These are phyloP conservation scores for Amphipyra tragopoginis DNA, from an alignment of 2,888 invertebrate species.

Conservation along the genomic window DNA sequence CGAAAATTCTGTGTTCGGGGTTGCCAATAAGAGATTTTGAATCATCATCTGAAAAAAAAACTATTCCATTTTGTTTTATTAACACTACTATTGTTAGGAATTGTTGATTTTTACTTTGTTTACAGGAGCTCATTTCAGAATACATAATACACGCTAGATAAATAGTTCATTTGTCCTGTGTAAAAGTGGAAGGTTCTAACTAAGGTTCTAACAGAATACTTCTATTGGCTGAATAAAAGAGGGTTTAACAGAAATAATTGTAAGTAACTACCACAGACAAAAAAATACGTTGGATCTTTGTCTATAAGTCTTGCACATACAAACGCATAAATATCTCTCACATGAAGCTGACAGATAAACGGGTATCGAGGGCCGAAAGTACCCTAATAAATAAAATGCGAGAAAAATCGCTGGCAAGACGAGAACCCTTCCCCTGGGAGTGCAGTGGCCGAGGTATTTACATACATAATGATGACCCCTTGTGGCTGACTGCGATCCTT, in stretches of 20 bases:
- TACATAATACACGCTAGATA: too few species aligned
- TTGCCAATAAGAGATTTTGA: too few species aligned
- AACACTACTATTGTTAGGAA: too few species aligned
- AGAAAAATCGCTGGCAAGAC: constrained; percentile 71
- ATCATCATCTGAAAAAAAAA: too few species aligned
- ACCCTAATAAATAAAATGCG: constrained; percentile 75
- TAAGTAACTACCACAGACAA: not conserved
- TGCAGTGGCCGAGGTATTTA: constrained; percentile 67
- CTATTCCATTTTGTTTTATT: too few species aligned
- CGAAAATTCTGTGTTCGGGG: too few species aligned
- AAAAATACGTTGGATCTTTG: constrained; percentile 7
- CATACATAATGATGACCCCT: constrained; percentile 72
- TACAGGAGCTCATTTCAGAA: too few species aligned
- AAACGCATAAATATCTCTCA: constrained; percentile 58
- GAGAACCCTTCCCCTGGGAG: constrained; percentile 65
- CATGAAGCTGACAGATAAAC: constrained; percentile 61
- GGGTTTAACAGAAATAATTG: not conserved
- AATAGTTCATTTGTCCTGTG: too few species aligned
- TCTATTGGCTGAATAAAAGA: not conserved
- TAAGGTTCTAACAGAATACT: too few species aligned
- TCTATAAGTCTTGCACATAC: constrained; percentile 29
- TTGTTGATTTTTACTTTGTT: too few species aligned
- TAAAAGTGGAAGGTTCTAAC: not conserved
- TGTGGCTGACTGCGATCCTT: constrained; percentile 42
- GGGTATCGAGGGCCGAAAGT: constrained; percentile 53